A percentile compares a stretch with the other conserved stretches of the same genome.
phyloP scores from a whole-genome alignment of 2,113 vertebrate species.

The Cariama cristata region DNA sequence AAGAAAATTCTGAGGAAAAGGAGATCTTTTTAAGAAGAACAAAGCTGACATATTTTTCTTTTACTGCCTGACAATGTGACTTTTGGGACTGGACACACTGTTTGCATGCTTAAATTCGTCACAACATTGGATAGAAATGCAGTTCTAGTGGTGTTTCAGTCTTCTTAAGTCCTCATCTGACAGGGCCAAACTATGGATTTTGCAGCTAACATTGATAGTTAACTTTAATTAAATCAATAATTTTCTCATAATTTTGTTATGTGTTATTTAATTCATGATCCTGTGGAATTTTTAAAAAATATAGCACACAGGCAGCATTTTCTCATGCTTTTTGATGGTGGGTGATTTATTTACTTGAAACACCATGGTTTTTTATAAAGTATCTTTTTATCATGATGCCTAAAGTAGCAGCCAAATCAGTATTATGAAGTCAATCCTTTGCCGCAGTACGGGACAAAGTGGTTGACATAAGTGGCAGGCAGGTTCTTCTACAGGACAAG shows the following conservation, averaged over 20 bases:
- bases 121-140: background rate
- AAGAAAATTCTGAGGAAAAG: background rate
- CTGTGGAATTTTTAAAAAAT: background rate
- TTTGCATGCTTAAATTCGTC: background rate
- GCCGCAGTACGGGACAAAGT: accelerated
- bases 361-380: background rate
- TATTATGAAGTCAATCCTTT: background rate
- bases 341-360: background rate
- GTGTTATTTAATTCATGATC: background rate
- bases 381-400: background rate
- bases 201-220: background rate
- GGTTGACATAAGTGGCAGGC: background rate
- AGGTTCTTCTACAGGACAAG: background rate
- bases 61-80: background rate
- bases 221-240: background rate
- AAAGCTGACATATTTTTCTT: background rate
- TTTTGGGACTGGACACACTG: background rate
- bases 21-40: background rate
- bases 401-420: background rate
- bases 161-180: background rate
- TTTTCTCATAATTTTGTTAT: background rate
- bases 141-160: background rate
- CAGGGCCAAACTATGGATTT: background rate
- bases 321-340: background rate
- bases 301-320: background rate